Base-by-base conservation (phyloP, 1,140 invertebrate species). In the Sycophaga agraensis region DNA sequence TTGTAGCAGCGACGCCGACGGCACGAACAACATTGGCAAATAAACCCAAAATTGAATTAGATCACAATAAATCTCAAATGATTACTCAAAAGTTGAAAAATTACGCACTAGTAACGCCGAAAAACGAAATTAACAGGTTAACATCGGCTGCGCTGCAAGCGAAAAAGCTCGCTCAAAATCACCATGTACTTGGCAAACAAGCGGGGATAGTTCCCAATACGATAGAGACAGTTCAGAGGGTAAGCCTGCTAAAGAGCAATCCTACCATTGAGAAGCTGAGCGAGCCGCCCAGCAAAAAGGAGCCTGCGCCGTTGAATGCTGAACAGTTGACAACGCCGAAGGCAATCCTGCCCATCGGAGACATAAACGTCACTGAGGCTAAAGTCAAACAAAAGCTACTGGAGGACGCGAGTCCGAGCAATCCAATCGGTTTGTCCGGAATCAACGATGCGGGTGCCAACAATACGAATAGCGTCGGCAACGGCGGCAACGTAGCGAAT, bases 361-460 rank as follows among this genome's bases (percentile, higher is more conserved):
- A 83, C 17, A 74, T 81, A 12, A 81, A 81, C 22, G 80, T 86
- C 14, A 84, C 84, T 37, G 85, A 86, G 68, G 83, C 84, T 12
- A 85, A 85, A 65, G 82, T 86, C n/a, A 87, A 86, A 61, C 84
- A 86, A 63, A 81, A 84, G 45, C 67, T 85, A 14, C 64, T 85
- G 28, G 85, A 87, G 67, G 59, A 56, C 0, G 22, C 24, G 7
- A 49, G 35, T 12, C 14, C 34, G 8, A 42, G 22, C 12, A 49
- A 34, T n/a, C 70, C 73, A 4, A 70, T 76, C n/a, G 70, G 65
- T 26, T 70, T 80, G 4, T 72, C 73, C 4, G 69, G 66, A 28
- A 69, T 66, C 22, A 61, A 34, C 71, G 83, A 64, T 81, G 85
- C 48, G 62, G 34, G 19, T 14, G 35, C 21, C 11, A 12, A 21